phyloP scores from a whole-genome alignment of 2,113 vertebrate species.

The cattle (Bos taurus) region DNA sequence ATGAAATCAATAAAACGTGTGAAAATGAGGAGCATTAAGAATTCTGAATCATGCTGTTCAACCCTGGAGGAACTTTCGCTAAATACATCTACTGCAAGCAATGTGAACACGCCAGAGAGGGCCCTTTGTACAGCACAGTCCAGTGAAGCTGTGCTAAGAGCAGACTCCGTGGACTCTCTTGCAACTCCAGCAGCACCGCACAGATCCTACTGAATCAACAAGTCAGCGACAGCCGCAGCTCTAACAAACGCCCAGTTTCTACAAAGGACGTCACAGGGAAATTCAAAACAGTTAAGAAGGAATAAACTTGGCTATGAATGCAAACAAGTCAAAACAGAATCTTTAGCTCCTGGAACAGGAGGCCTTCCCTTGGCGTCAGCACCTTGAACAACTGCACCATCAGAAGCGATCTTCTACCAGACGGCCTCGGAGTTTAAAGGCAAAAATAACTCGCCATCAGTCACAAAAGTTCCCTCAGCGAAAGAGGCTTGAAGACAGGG shows the following conservation, averaged over 20 bases:
- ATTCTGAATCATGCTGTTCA: fast-evolving
- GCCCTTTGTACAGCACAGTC: background rate
- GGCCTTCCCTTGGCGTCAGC: background rate
- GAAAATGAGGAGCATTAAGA: fast-evolving
- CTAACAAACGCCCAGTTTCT: background rate
- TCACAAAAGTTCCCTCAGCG: background rate
- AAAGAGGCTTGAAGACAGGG: background rate
- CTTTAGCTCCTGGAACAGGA: fast-evolving
- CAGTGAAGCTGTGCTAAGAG: background rate
- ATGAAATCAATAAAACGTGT: background rate
- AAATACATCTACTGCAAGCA: background rate
- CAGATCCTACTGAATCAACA: background rate
- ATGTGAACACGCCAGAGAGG: fast-evolving
- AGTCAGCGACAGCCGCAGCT: background rate
- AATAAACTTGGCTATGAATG: background rate
- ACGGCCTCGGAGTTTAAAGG: background rate
- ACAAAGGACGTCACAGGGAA: background rate
- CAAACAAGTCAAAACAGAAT: background rate
- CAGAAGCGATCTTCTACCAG: background rate
- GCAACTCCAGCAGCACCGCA: background rate
- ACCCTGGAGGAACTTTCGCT: fast-evolving
- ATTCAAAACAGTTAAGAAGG: background rate
- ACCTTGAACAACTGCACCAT: background rate
- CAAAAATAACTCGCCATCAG: background rate
- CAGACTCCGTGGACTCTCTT: background rate